Conservation (phyloP, 2,113 vertebrate genomes). For the Fregata magnificens region DNA sequence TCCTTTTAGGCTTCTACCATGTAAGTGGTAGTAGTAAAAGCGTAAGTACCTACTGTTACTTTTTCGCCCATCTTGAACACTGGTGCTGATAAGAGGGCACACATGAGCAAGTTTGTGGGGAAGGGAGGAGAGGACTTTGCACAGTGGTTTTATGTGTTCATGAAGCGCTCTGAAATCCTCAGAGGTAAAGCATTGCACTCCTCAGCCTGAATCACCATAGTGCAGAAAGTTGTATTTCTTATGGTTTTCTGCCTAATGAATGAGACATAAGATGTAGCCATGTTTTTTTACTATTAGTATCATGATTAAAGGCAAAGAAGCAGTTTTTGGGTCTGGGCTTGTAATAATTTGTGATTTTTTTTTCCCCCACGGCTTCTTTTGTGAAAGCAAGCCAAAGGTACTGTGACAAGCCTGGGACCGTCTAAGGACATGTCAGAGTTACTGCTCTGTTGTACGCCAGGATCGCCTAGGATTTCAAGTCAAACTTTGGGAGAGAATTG, state of each 20-base stretch:
- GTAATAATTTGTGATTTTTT: not conserved
- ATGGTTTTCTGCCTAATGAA: not conserved
- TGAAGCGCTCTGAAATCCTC: not conserved
- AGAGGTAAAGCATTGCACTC: not conserved
- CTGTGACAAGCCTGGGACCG: not conserved
- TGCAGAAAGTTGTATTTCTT: not conserved
- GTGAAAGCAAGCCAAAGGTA: not conserved
- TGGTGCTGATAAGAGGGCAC: not conserved
- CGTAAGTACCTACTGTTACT: not conserved
- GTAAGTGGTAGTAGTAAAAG: not conserved
- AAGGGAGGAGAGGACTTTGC: not conserved
- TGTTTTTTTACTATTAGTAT: not conserved
- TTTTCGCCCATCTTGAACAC: not conserved
- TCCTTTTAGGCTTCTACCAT: not conserved
- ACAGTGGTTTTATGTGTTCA: not conserved
- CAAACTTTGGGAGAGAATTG: not conserved
- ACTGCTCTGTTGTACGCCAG: not conserved
- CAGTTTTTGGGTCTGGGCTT: not conserved
- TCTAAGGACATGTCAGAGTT: not conserved
- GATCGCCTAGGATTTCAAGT: not conserved
- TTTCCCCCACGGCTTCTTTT: not conserved
- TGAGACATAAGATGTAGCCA: not conserved
- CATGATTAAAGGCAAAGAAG: not conserved
- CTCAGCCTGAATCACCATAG: not conserved
- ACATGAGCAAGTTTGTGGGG: not conserved